These are phyloP conservation scores for Acestrorhynchus altus DNA, from an alignment of 2,797 vertebrate genomes.

Conservation along the genomic window DNA sequence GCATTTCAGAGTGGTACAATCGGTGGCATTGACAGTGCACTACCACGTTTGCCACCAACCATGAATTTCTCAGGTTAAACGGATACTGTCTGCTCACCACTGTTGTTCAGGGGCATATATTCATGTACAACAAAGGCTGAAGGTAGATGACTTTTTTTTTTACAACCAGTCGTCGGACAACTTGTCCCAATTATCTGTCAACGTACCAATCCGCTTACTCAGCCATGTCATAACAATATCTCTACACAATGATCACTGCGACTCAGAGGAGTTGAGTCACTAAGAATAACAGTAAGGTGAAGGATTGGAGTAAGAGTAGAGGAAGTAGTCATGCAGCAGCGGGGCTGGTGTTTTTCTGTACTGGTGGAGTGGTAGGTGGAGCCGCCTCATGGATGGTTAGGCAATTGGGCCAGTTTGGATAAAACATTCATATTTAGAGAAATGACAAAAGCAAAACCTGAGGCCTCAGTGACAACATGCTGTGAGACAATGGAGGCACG, in stretches of 20 bases:
- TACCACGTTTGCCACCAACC: too few relatives aligned
- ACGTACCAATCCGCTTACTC: neutral
- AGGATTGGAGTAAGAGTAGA: neutral
- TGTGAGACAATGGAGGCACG: slow-evolving; percentile 43
- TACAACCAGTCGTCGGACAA: too few relatives aligned
- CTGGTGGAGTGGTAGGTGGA: slow-evolving; percentile 46
- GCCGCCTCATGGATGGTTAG: slow-evolving; percentile 76
- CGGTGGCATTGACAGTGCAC: too few relatives aligned
- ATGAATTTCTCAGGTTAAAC: too few relatives aligned
- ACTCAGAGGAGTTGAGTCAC: neutral
- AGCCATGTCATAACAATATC: neutral
- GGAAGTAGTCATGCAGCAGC: slow-evolving; percentile 7
- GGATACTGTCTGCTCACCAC: too few relatives aligned
- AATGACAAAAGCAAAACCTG: slow-evolving; percentile 63
- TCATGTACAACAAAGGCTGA: too few relatives aligned
- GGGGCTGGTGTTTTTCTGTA: slow-evolving; percentile 35
- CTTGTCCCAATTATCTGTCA: too few relatives aligned
- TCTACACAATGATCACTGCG: too few relatives aligned
- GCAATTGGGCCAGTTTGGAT: slow-evolving; percentile 83
- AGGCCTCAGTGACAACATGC: slow-evolving; percentile 50
- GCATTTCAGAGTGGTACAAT: too few relatives aligned
- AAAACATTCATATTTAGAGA: slow-evolving; percentile 76
- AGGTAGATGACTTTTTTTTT: too few relatives aligned
- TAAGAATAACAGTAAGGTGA: neutral
- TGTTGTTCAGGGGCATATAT: too few relatives aligned